Evolutionary conservation across 2,888 invertebrate species (phyloP).

Genomic region (Pherbina coryleti): DNA sequence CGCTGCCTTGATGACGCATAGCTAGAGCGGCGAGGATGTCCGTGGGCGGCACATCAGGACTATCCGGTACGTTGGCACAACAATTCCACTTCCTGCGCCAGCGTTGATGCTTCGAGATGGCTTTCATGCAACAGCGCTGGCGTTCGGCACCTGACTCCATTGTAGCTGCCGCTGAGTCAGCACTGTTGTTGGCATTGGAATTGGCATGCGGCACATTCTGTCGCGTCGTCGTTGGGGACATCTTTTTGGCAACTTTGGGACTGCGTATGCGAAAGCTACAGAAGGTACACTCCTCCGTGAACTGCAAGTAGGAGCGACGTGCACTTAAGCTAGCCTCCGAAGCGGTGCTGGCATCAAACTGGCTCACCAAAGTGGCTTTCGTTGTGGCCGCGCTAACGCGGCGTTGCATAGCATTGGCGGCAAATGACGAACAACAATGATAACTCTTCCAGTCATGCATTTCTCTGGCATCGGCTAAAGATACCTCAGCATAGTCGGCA

Average conservation of each 20-base stretch:
- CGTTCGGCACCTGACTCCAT: slow-evolving; percentile 46
- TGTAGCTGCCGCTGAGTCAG: slow-evolving; percentile 48
- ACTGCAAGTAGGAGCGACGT: slow-evolving; percentile 61
- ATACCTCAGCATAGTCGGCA: slow-evolving; percentile 39
- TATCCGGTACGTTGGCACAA: slow-evolving; percentile 73
- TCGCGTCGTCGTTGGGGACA: background rate
- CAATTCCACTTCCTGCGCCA: slow-evolving; percentile 74
- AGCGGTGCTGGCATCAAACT: slow-evolving; percentile 53
- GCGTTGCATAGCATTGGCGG: slow-evolving; percentile 60
- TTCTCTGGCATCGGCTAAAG: slow-evolving; percentile 22
- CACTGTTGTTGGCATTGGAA: slow-evolving; percentile 30
- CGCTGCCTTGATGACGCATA: slow-evolving; percentile 55
- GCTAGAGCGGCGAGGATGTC: slow-evolving; percentile 69
- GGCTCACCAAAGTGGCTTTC: slow-evolving; percentile 59
- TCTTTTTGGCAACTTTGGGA: slow-evolving; percentile 53
- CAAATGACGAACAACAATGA: slow-evolving; percentile 69
- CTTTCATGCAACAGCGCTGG: slow-evolving; percentile 61
- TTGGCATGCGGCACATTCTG: background rate
- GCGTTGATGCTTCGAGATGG: slow-evolving; percentile 69
- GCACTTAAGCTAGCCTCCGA: slow-evolving; percentile 37
- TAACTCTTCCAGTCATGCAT: slow-evolving; percentile 57
- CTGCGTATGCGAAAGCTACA: slow-evolving; percentile 68
- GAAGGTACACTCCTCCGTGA: slow-evolving; percentile 68
- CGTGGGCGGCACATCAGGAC: slow-evolving; percentile 73
- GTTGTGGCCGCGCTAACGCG: slow-evolving; percentile 59